These are phyloP conservation scores for Rhea pennata DNA, from an alignment of 2,113 vertebrate genomes.

Conservation along the genomic window DNA sequence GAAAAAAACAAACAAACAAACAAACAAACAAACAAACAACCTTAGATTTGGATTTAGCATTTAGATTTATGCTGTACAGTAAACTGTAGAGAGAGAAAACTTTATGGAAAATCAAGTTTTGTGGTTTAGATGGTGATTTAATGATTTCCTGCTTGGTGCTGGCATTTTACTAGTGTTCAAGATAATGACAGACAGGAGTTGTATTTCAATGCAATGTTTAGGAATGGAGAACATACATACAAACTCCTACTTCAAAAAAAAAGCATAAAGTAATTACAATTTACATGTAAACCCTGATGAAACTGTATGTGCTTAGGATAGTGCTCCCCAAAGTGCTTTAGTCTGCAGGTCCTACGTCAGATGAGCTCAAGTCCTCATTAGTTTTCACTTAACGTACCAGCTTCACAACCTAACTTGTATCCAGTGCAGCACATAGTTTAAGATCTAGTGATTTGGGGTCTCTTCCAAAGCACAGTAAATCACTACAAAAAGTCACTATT, in stretches of 20 bases:
- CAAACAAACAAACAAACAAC: too few relatives aligned
- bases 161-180: constrained; percentile 36
- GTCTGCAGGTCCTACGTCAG: not conserved
- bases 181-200: not conserved
- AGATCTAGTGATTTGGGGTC: not conserved
- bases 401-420: not conserved
- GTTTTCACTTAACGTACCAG: not conserved
- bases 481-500: constrained; percentile 5
- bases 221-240: constrained; percentile 30
- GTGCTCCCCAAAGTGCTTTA: not conserved
- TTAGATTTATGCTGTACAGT: not conserved
- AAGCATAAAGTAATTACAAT: not conserved
- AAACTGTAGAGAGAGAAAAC: not conserved
- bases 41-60: not conserved
- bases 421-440: not conserved
- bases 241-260: not conserved
- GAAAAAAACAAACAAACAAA: not conserved
- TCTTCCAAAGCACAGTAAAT: not conserved
- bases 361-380: not conserved
- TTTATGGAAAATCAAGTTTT: not conserved
- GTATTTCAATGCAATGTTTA: not conserved
- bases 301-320: not conserved
- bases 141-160: constrained; percentile 44
- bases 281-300: not conserved
- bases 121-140: not conserved